Conservation (phyloP, 2,797 vertebrate genomes). For the Alectoris magna region DNA sequence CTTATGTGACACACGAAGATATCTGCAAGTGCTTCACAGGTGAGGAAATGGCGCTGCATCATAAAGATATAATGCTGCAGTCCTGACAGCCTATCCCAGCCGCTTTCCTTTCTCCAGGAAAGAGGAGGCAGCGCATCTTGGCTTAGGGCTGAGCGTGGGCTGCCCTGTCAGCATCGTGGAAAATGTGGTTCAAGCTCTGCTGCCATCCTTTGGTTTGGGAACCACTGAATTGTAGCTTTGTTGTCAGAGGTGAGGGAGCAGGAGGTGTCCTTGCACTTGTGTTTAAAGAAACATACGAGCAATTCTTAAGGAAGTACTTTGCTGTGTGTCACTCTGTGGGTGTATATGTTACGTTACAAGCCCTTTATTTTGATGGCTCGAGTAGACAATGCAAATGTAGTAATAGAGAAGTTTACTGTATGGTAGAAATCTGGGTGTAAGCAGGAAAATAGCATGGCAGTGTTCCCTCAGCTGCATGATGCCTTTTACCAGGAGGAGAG, state of each 20-base stretch:
- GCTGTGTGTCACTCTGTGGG: neutral
- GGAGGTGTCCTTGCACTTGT: neutral
- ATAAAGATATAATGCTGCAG: neutral
- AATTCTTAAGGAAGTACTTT: neutral
- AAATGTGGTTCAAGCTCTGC: neutral
- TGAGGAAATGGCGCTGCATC: constrained; percentile 54
- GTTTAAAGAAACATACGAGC: neutral
- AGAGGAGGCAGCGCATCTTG: neutral
- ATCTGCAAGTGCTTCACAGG: constrained; percentile 98
- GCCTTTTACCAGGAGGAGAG: neutral
- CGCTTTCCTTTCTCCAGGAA: neutral
- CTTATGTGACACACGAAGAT: constrained; percentile 95
- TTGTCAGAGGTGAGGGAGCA: neutral
- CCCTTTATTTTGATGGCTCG: neutral
- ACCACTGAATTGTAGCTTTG: neutral
- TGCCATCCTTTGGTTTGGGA: neutral
- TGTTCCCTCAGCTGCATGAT: neutral
- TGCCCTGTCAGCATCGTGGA: neutral
- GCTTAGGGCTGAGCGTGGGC: neutral
- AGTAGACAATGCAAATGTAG: neutral
- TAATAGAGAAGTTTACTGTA: neutral
- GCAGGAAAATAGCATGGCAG: neutral
- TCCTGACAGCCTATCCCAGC: neutral
- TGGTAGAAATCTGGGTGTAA: neutral
- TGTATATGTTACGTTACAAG: neutral